Conservation (phyloP, 2,888 invertebrate species). For the Hermaeophaga mercurialis region DNA sequence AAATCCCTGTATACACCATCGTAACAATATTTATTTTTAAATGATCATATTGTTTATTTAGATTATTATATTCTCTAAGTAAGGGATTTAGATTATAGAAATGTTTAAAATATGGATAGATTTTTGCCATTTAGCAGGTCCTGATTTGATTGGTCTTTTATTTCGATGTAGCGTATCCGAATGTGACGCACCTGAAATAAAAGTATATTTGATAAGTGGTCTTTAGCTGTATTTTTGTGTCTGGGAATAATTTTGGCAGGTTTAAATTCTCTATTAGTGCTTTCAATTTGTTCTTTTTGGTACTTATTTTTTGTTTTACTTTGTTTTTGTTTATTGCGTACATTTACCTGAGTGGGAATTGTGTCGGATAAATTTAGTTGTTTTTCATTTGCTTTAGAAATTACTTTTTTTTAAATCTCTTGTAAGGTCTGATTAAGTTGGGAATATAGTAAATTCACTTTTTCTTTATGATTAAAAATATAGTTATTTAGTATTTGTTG, state of each 20-base stretch:
- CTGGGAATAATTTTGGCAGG: not conserved
- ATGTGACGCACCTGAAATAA: not conserved
- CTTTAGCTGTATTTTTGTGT: not conserved
- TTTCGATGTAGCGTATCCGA: not conserved
- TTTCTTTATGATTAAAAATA: no score
- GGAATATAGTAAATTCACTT: no score
- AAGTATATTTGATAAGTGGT: not conserved
- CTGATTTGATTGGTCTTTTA: not conserved
- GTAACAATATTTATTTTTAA: not conserved
- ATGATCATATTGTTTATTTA: not conserved
- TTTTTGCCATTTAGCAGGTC: not conserved
- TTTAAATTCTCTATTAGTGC: not conserved
- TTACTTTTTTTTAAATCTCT: no score
- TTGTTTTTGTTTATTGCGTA: not conserved
- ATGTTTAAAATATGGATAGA: not conserved
- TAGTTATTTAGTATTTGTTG: no score
- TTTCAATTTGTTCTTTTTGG: not conserved
- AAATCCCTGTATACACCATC: no score
- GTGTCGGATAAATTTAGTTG: not conserved
- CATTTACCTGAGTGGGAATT: not conserved
- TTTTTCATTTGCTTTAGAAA: not conserved
- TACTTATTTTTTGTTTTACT: not conserved
- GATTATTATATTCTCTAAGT: not conserved
- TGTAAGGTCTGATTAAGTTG: no score
- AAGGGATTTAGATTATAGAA: not conserved